Base-by-base conservation (phyloP, 2,113 vertebrate species). In the Centrocercus urophasianus region DNA sequence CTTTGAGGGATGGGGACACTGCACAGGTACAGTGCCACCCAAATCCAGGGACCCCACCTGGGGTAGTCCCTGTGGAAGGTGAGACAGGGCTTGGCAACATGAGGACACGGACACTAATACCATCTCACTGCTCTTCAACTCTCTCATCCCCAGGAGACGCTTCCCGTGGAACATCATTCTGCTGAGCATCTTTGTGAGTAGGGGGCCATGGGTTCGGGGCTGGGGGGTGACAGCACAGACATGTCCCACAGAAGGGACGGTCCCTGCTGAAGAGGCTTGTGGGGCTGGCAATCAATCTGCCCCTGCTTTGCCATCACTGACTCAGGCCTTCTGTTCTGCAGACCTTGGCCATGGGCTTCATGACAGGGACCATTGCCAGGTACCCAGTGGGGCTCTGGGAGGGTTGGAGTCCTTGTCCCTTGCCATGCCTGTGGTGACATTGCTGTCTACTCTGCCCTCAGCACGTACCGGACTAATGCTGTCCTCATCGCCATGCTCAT, bases 101-200 rank as follows among this genome's bases (percentile, higher is more conserved):
- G 5, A 45, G 47, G 1, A 87, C 38, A 13, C 15, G 22, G 45
- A 52, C 1, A 1, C 18, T 63, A 32, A 69, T 50, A 50, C 45
- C 69, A n/a, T 13, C 77, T 90, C 20, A 54, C 10, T 8, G 73
- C 43, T 60, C 10, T 15, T 5, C 43, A 11, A 8, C 3, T 0
- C 65, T 75, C 13, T 57, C 0, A 0, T 83, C 27, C 34, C 16
- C 94, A 99, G 99, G 98, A 98, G 99, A 96, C 98, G 98, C 38
- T 99, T 99, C 90, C 99, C 99, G 25, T 99, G 98, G 98, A 99
- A 99, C 95, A 78, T 99, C 80, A 97, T 99, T 79, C 97, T 99
- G 88, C 97, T 99, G 91, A 95, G 93, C 69, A 36, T 99, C 94
- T 99, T 99, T 83, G 99, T 99, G 97, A 99, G 99, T 98, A 34